These are phyloP conservation scores for Geopemphigus sp. DNA, from an alignment of 1,140 invertebrate genomes.

Conservation along the genomic window DNA sequence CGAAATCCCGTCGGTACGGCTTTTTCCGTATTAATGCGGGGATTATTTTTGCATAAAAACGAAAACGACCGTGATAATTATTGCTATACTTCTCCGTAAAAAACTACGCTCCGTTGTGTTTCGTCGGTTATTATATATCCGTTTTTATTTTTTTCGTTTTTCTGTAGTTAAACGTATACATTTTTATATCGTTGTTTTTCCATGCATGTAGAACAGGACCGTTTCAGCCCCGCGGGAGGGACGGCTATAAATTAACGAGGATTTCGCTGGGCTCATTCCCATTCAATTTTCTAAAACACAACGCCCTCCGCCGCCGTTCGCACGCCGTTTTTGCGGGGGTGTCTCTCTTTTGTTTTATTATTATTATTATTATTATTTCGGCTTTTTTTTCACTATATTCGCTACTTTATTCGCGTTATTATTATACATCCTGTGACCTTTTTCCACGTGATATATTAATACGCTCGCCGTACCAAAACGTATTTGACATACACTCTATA, in stretches of 20 bases:
- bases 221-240: conserved; percentile 21
- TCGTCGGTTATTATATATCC: background rate
- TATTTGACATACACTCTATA: background rate
- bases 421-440: conserved; percentile 28
- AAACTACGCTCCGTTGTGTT: conserved; percentile 4
- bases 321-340: background rate
- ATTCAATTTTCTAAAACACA: conserved; percentile 49
- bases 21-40: conserved; percentile 17
- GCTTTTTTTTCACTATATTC: background rate
- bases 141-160: background rate
- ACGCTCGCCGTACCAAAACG: background rate
- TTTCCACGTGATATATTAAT: conserved; percentile 20
- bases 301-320: background rate
- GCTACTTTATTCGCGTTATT: conserved; percentile 28
- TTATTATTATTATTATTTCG: conserved; percentile 30
- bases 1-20: conserved; percentile 6
- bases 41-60: conserved; percentile 40
- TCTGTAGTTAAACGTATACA: conserved; percentile 18
- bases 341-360: conserved; percentile 47
- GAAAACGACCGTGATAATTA: conserved; percentile 28
- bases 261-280: conserved; percentile 41
- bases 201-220: conserved; percentile 33
- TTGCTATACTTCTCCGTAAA: conserved; percentile 34
- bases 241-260: conserved; percentile 48
- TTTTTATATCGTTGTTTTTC: conserved; percentile 44